phyloP scores from a whole-genome alignment of 2,113 vertebrate genomes.

The Limanda limanda region DNA sequence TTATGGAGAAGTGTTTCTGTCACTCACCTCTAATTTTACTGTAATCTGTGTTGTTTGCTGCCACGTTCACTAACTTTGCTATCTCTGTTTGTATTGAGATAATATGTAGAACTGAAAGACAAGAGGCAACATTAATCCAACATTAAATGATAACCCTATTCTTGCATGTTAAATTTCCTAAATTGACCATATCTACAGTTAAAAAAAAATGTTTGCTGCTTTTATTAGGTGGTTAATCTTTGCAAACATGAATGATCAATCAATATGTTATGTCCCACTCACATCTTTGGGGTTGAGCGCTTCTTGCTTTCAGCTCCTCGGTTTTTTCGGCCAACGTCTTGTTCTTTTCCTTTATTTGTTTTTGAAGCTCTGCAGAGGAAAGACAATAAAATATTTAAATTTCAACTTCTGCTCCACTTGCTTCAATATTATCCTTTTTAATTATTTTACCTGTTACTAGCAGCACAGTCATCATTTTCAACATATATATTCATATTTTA shows the following conservation, averaged over 20 bases:
- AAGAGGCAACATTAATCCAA: not conserved
- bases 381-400: not conserved
- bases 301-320: constrained; percentile 32
- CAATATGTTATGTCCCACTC: constrained; percentile 7
- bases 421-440: not conserved
- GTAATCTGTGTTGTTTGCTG: too few relatives aligned
- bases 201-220: not conserved
- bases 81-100: constrained; percentile 47
- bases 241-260: not conserved
- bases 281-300: constrained; percentile 41
- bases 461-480: not conserved
- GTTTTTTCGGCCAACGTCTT: constrained; percentile 26
- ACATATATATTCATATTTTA: not conserved
- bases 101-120: constrained; percentile 59
- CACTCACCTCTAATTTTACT: constrained; percentile 49
- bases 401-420: too few relatives aligned
- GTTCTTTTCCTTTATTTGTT: constrained; percentile 29
- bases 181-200: not conserved
- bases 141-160: not conserved
- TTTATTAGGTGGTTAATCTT: not conserved
- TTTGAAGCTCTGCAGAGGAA: constrained; percentile 53
- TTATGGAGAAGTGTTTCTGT: not conserved
- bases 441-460: not conserved
- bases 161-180: not conserved
- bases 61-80: not conserved